These are phyloP conservation scores for Cataglyphis cursor DNA, from an alignment of 2,888 invertebrate genomes.

Conservation along the genomic window DNA sequence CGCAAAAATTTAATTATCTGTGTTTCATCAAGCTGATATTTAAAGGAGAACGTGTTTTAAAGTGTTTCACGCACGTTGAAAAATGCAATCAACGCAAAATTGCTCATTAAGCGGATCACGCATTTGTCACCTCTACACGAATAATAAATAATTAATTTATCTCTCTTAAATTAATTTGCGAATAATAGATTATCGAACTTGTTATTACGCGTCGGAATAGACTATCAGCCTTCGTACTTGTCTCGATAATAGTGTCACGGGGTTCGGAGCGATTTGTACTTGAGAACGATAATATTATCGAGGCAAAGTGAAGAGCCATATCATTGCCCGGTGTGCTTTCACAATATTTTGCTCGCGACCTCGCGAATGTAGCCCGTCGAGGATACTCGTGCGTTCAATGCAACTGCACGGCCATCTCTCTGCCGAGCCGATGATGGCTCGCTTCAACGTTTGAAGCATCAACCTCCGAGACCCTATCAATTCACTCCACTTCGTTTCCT, in stretches of 20 bases:
- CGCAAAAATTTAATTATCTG: neutral
- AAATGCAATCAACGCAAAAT: neutral
- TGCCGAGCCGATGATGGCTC: neutral
- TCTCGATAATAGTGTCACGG: neutral
- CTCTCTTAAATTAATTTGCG: neutral
- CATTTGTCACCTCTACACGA: neutral
- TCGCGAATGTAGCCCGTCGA: neutral
- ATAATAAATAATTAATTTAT: neutral
- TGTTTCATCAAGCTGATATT: neutral
- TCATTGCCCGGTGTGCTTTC: neutral
- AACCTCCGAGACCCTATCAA: neutral
- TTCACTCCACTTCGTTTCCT: neutral
- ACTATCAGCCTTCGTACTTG: neutral
- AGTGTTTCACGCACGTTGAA: neutral
- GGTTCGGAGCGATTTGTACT: neutral
- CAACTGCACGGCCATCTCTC: neutral
- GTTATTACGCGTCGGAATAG: neutral
- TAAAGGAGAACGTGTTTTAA: neutral
- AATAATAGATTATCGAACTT: neutral
- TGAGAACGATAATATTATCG: constrained; percentile 15
- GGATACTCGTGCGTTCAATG: neutral
- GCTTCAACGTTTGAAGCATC: neutral
- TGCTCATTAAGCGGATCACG: neutral
- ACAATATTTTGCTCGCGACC: neutral
- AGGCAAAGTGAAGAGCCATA: neutral